phyloP scores from a whole-genome alignment of 2,888 invertebrate species.

The Pocota personata region DNA sequence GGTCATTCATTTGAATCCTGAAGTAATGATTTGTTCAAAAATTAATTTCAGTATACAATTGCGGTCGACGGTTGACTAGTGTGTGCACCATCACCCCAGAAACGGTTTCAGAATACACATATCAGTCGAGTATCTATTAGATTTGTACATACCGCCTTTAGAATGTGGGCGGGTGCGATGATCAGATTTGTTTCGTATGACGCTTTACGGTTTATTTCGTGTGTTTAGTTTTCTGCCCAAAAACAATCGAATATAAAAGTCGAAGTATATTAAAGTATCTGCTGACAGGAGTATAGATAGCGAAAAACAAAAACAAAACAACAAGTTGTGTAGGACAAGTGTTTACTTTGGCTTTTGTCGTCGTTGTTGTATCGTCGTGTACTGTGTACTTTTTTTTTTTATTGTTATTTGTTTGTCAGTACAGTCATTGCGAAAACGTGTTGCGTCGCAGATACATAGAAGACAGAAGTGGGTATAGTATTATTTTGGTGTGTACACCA shows the following conservation, averaged over 20 bases:
- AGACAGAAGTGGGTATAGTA: slow-evolving; percentile 1
- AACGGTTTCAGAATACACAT: slow-evolving; percentile 57
- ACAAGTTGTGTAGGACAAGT: slow-evolving; percentile 41
- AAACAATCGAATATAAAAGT: slow-evolving; percentile 2
- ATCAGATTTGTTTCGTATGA: slow-evolving; percentile 45
- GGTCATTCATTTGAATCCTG: slow-evolving; percentile 64
- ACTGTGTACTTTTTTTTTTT: slow-evolving; percentile 21
- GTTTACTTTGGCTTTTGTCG: slow-evolving; percentile 34
- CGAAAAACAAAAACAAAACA: slow-evolving; percentile 8
- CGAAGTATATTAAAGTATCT: slow-evolving; percentile 27
- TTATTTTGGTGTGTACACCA: slow-evolving; percentile 5
- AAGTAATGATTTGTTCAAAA: slow-evolving; percentile 59
- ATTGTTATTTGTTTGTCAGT: slow-evolving; percentile 11
- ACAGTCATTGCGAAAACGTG: slow-evolving; percentile 57
- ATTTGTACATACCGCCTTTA: background rate
- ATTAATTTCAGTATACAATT: slow-evolving; percentile 60
- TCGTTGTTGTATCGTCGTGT: slow-evolving; percentile 16
- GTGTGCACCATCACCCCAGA: slow-evolving; percentile 30
- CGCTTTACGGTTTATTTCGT: slow-evolving; percentile 50
- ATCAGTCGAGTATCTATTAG: slow-evolving; percentile 31
- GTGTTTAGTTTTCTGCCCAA: slow-evolving; percentile 32
- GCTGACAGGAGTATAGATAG: slow-evolving; percentile 34
- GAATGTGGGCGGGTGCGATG: slow-evolving; percentile 18
- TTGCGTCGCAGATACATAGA: slow-evolving; percentile 28
- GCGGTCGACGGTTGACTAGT: slow-evolving; percentile 37